A percentile compares a stretch with the other conserved stretches of the same genome.
Conservation (phyloP, 2,888 invertebrate species). For the Gastrophysa polygoni region DNA sequence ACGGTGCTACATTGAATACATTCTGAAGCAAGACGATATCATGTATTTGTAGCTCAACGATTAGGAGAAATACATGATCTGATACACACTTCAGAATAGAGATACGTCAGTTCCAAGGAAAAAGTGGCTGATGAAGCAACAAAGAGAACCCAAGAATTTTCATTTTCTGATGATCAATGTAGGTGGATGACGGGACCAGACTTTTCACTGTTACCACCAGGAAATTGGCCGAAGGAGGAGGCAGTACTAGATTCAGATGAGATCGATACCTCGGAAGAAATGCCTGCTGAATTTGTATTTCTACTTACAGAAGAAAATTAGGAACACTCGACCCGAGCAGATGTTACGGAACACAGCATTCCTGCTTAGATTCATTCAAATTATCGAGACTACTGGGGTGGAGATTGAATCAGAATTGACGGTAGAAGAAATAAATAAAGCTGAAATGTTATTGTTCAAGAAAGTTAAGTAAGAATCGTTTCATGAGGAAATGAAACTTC, state of each 20-base stretch:
- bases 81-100: background rate
- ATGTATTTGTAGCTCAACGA: too few species aligned
- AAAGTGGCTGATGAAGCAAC: slow-evolving; percentile 3
- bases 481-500: background rate
- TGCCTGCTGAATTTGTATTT: background rate
- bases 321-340: background rate
- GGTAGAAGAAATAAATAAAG: background rate
- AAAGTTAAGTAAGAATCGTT: background rate
- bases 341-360: background rate
- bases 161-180: background rate
- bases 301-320: background rate
- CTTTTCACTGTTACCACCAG: background rate
- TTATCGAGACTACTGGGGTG: background rate
- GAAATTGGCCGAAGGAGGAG: background rate
- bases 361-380: background rate
- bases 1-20: background rate
- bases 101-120: background rate
- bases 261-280: background rate
- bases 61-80: background rate
- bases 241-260: background rate
- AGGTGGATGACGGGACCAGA: background rate
- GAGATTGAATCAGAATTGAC: background rate
- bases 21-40: background rate
- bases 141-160: background rate
- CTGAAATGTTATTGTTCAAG: background rate